Conservation (phyloP, 2,113 vertebrate species). For the Otolemur garnettii region DNA sequence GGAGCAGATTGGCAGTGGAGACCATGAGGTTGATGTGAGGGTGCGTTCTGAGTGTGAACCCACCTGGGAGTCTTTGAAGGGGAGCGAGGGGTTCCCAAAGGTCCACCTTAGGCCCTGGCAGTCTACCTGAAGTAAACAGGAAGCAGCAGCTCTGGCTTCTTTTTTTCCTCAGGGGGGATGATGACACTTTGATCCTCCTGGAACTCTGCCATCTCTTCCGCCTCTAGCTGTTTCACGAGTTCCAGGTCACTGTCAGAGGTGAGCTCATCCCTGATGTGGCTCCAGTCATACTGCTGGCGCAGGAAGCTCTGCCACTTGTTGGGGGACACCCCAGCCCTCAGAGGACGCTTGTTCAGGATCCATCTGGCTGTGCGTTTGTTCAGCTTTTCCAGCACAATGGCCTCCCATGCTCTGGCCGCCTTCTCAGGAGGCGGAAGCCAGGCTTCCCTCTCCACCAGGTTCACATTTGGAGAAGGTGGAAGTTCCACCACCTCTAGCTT, state of each 20-base stretch:
- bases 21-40: background rate
- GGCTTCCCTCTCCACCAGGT: slow-evolving; percentile 44
- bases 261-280: slow-evolving; percentile 84
- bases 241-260: slow-evolving; percentile 80
- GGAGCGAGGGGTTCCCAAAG: background rate
- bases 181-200: background rate
- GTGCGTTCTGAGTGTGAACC: background rate
- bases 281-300: slow-evolving; percentile 82
- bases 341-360: slow-evolving; percentile 81
- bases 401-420: slow-evolving; percentile 77
- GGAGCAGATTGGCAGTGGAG: background rate
- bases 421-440: slow-evolving; percentile 15
- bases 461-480: slow-evolving; percentile 17
- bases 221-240: slow-evolving; percentile 72
- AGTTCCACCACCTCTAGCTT: background rate
- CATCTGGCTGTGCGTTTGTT: slow-evolving; percentile 84
- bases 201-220: slow-evolving; percentile 62
- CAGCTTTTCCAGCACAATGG: slow-evolving; percentile 79
- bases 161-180: background rate
- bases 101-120: background rate
- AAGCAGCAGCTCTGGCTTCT: slow-evolving; percentile 80
- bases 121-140: slow-evolving; percentile 86
- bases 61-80: background rate
- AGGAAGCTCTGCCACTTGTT: slow-evolving; percentile 75
- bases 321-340: slow-evolving; percentile 49